Evolutionary conservation across 1,140 invertebrate genomes (phyloP).

Genomic region (Drosophila jambulina): DNA sequence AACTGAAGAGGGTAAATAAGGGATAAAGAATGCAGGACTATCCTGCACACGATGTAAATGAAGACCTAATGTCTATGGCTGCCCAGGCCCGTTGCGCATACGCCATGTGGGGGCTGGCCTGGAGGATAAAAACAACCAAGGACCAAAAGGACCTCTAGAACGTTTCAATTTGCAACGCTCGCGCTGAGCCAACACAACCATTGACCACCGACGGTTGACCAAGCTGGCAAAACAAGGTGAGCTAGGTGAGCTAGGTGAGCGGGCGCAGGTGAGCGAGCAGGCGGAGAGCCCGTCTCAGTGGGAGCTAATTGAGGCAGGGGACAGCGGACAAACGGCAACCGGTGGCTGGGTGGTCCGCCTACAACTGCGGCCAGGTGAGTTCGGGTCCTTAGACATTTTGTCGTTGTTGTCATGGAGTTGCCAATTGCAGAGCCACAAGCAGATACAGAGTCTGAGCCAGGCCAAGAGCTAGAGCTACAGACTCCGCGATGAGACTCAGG

Average conservation of each 20-base stretch:
- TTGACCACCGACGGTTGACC: constrained; percentile 51
- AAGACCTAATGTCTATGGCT: not conserved
- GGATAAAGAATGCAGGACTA: not conserved
- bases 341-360: constrained; percentile 72
- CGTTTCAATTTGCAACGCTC: constrained; percentile 50
- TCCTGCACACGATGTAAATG: not conserved
- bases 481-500: constrained; percentile 41
- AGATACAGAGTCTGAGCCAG: not conserved
- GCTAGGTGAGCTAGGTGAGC: constrained; percentile 6
- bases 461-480: constrained; percentile 1
- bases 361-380: constrained; percentile 15
- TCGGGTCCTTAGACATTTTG: constrained; percentile 59
- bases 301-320: constrained; percentile 72
- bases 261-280: not conserved
- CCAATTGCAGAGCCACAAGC: constrained; percentile 56
- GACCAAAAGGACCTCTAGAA: not conserved
- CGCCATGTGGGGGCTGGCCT: constrained; percentile 40
- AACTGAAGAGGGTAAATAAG: not conserved
- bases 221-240: constrained; percentile 28
- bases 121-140: not conserved
- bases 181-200: not conserved
- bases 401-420: constrained; percentile 45
- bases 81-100: constrained; percentile 56
- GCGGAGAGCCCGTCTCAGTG: constrained; percentile 56
- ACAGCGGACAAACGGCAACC: constrained; percentile 27